Percentiles rank a stretch among this genome's conserved stretches.
Evolutionary conservation across 2,113 vertebrate species (phyloP).

Genomic region (Otolemur garnettii): DNA sequence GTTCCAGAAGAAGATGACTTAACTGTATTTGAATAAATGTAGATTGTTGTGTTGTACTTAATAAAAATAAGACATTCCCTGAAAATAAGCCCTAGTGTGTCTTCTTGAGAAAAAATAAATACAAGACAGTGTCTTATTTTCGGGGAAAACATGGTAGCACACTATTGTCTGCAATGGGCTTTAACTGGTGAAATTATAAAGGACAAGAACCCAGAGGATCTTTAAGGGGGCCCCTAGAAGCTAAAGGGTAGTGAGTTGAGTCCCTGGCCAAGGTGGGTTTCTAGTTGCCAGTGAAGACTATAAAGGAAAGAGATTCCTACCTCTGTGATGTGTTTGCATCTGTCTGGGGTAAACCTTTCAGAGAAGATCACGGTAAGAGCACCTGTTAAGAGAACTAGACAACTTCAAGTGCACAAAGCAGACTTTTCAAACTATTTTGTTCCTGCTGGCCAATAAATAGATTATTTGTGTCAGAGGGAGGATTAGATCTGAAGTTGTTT

Average conservation of each 20-base stretch:
- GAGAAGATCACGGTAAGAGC: not conserved
- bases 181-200: not conserved
- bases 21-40: no score
- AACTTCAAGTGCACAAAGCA: not conserved
- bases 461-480: not conserved
- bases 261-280: not conserved
- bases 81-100: no score
- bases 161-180: not conserved
- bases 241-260: not conserved
- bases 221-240: not conserved
- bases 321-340: not conserved
- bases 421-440: not conserved
- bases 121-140: no score
- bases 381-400: not conserved
- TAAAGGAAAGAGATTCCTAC: not conserved
- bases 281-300: not conserved
- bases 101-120: no score
- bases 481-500: not conserved
- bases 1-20: no score
- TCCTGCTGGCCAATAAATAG: not conserved
- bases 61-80: no score
- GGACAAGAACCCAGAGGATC: not conserved
- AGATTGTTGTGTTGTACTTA: no score
- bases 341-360: not conserved
- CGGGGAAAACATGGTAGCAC: no score